These are phyloP conservation scores for Yponomeuta evonymella DNA, from an alignment of 2,888 invertebrate genomes.

Conservation along the genomic window DNA sequence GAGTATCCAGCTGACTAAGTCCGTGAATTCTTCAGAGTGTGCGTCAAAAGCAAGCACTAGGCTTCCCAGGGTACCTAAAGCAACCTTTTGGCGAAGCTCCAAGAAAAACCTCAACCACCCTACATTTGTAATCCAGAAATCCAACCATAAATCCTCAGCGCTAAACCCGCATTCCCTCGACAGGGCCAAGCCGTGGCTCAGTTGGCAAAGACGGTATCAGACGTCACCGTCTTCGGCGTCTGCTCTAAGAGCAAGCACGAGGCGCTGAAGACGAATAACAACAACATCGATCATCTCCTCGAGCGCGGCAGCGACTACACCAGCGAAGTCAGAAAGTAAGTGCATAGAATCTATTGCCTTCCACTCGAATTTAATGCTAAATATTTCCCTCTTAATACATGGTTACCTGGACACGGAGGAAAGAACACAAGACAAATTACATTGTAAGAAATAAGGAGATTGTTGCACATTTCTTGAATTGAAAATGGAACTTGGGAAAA, in stretches of 20 bases:
- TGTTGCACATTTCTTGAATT: too few relatives aligned
- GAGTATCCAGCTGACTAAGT: slow-evolving; percentile 86
- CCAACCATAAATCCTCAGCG: neutral
- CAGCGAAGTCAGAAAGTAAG: slow-evolving; percentile 90
- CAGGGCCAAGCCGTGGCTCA: slow-evolving; percentile 92
- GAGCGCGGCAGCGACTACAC: slow-evolving; percentile 89
- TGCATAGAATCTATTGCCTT: slow-evolving; percentile 20
- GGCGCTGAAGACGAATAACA: slow-evolving; percentile 81
- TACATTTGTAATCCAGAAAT: too few relatives aligned
- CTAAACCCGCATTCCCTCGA: neutral
- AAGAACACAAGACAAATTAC: too few relatives aligned
- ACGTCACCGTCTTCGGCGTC: slow-evolving; percentile 89
- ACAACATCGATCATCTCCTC: slow-evolving; percentile 84
- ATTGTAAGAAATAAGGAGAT: too few relatives aligned
- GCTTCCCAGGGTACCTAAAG: too few relatives aligned
- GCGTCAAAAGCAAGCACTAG: too few relatives aligned
- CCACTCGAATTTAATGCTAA: too few relatives aligned
- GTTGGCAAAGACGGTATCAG: slow-evolving; percentile 85
- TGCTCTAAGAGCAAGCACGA: slow-evolving; percentile 91
- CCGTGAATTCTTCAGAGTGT: slow-evolving; percentile 54
- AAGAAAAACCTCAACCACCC: too few relatives aligned
- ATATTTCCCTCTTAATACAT: too few relatives aligned
- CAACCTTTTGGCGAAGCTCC: too few relatives aligned
- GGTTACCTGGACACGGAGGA: too few relatives aligned
- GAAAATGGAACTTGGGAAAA: too few relatives aligned